Base-by-base conservation (phyloP, 2,113 vertebrate genomes). In the Hoplias malabaricus region DNA sequence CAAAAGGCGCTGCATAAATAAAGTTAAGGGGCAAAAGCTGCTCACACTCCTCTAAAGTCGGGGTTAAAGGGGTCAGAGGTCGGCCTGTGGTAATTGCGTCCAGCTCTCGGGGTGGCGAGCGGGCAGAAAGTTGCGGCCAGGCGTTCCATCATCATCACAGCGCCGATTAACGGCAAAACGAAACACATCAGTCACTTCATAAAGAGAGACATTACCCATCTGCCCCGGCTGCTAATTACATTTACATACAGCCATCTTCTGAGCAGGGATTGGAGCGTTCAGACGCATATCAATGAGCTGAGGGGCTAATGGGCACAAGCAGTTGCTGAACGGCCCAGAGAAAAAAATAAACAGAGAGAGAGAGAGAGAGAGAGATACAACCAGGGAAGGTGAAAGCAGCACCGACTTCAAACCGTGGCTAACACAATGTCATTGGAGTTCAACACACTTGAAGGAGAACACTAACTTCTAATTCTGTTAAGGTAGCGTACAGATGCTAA, bases 141-240 rank as follows among this genome's bases (percentile, higher is more conserved):
- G 68, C 69, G 27, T 42, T 78, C 68, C 69, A 78, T 78, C 77
- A 78, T 78, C 77, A 78, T 78, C 69, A 54, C 42, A 29, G 16
- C 19, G 19, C 23, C 46, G 69, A 78, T 72, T 63, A 78, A 46
- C 77, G 50, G 69, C 59, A 53, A 72, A 72, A 62, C 62, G 43
- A 78, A 78, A 65, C 61, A 72, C 69, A 78, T 78, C 69, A 63
- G 40, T 78, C 76, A 69, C 76, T 78, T 78, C 54, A 63, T 70
- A 80, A 68, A 80, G 48, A 74, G 42, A 69, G 78, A 75, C 63
- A 70, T 78, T 72, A 78, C 43, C 77, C 77, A 78, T 78, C 77
- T 78, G 77, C 68, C 69, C 68, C 46, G 61, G n/a, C 43, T 62
- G 77, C 11, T 78, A 78, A 78, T 78, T 57, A 72, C 77, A 72